Conservation (phyloP, 2,113 vertebrate genomes). For the Tyto alba region DNA sequence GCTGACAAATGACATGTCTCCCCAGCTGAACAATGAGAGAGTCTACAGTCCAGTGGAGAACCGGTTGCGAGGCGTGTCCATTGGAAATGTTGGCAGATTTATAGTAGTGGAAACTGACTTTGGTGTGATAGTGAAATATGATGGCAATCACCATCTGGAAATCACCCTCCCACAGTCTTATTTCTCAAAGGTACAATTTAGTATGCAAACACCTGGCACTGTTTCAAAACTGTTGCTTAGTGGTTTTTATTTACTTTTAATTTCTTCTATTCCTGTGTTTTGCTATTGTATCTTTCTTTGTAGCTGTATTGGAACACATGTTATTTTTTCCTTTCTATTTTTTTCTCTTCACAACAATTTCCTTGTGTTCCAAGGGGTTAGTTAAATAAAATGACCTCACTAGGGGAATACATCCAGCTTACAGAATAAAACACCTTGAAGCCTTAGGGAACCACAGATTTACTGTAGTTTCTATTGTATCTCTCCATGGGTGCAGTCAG, state of each 20-base stretch:
- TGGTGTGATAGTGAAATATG: slow-evolving; percentile 83
- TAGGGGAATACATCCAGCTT: background rate
- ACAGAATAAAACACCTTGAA: background rate
- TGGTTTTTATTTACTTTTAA: background rate
- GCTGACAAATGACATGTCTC: background rate
- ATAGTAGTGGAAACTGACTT: slow-evolving; percentile 82
- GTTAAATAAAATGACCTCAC: background rate
- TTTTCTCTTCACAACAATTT: background rate
- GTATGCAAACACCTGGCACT: background rate
- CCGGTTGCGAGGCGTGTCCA: slow-evolving; percentile 42
- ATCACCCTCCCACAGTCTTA: slow-evolving; percentile 84
- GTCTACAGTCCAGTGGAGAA: slow-evolving; percentile 73
- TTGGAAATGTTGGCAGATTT: slow-evolving; percentile 80
- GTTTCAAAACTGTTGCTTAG: background rate
- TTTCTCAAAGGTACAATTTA: slow-evolving; percentile 78
- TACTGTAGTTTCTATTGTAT: background rate
- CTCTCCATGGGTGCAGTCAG: background rate
- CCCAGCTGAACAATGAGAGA: slow-evolving; percentile 48
- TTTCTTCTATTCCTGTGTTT: background rate
- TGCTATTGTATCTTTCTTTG: background rate
- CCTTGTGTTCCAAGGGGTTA: background rate
- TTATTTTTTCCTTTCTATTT: background rate
- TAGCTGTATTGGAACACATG: background rate
- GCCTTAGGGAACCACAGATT: background rate
- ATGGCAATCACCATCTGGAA: slow-evolving; percentile 83